Conservation (phyloP, 2,888 invertebrate genomes). For the Xestia c-nigrum region DNA sequence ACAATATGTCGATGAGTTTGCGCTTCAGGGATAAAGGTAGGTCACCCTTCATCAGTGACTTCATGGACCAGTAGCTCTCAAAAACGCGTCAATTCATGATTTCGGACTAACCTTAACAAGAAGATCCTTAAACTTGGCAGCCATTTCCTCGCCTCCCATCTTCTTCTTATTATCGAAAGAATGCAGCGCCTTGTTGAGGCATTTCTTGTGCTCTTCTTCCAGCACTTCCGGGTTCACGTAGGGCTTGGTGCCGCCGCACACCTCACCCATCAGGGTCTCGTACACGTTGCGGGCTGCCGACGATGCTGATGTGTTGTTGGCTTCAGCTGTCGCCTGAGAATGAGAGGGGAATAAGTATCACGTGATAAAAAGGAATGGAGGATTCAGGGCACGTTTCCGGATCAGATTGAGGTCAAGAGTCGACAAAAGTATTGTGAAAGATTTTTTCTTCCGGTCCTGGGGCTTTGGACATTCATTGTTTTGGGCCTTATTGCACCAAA, state of each 20-base stretch:
- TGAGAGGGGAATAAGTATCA: not conserved
- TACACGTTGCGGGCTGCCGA: slow-evolving; percentile 98
- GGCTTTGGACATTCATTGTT: not conserved
- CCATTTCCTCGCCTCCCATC: slow-evolving; percentile 99
- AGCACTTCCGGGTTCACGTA: slow-evolving; percentile 96
- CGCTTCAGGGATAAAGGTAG: too few species aligned
- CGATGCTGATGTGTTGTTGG: slow-evolving; percentile 99
- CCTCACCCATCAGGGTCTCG: slow-evolving; percentile 96
- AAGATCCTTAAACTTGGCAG: slow-evolving; percentile 94
- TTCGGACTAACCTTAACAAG: slow-evolving; percentile 91
- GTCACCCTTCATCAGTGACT: too few species aligned
- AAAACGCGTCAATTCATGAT: not conserved
- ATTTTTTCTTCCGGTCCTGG: not conserved
- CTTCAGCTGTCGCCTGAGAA: slow-evolving; percentile 98
- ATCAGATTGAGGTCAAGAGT: not conserved
- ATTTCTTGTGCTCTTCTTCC: slow-evolving; percentile 95
- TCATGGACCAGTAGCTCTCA: too few species aligned
- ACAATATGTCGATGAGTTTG: too few species aligned
- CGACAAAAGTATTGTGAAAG: not conserved
- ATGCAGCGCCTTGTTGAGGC: slow-evolving; percentile 93
- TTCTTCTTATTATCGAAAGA: slow-evolving; percentile 96
- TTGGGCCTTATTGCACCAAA: not conserved
- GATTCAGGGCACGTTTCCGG: not conserved
- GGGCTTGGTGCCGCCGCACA: slow-evolving; percentile 97
- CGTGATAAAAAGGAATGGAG: not conserved